Conservation (phyloP, 2,888 invertebrate species). For the Acleris emargana region DNA sequence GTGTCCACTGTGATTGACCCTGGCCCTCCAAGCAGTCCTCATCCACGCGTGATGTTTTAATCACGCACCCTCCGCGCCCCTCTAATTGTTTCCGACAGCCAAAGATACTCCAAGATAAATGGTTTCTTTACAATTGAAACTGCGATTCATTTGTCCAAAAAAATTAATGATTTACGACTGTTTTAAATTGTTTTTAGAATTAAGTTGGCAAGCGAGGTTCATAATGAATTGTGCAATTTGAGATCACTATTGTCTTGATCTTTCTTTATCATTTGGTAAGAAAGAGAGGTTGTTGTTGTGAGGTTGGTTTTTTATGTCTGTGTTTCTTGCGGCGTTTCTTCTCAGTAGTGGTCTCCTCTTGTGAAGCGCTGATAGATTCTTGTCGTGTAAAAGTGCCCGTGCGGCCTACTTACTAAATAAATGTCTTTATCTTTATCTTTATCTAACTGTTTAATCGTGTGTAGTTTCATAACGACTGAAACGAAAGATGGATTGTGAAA, state of each 20-base stretch:
- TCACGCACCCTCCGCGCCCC: slow-evolving; percentile 28
- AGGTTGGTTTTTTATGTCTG: too few relatives aligned
- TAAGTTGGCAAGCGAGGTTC: background rate
- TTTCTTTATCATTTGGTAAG: background rate
- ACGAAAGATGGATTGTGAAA: too few relatives aligned
- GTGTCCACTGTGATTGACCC: slow-evolving; percentile 23
- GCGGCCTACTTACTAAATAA: too few relatives aligned
- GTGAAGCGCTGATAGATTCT: too few relatives aligned
- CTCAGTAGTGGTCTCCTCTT: too few relatives aligned
- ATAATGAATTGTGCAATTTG: slow-evolving; percentile 14
- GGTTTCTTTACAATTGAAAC: slow-evolving; percentile 31
- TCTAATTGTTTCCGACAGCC: slow-evolving; percentile 34
- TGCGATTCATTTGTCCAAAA: slow-evolving; percentile 27
- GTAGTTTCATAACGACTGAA: too few relatives aligned
- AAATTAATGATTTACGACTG: slow-evolving; percentile 30
- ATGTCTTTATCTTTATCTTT: too few relatives aligned
- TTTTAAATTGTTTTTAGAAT: slow-evolving; percentile 32
- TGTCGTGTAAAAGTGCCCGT: too few relatives aligned
- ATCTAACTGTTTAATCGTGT: too few relatives aligned
- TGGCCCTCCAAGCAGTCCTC: slow-evolving; percentile 36
- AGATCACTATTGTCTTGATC: slow-evolving; percentile 1
- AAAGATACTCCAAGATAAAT: slow-evolving; percentile 34
- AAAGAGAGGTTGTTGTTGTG: background rate
- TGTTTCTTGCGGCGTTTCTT: too few relatives aligned
- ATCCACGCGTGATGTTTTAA: slow-evolving; percentile 39